These are phyloP conservation scores for Bucorvus abyssinicus DNA, from an alignment of 2,797 vertebrate genomes.

Conservation along the genomic window DNA sequence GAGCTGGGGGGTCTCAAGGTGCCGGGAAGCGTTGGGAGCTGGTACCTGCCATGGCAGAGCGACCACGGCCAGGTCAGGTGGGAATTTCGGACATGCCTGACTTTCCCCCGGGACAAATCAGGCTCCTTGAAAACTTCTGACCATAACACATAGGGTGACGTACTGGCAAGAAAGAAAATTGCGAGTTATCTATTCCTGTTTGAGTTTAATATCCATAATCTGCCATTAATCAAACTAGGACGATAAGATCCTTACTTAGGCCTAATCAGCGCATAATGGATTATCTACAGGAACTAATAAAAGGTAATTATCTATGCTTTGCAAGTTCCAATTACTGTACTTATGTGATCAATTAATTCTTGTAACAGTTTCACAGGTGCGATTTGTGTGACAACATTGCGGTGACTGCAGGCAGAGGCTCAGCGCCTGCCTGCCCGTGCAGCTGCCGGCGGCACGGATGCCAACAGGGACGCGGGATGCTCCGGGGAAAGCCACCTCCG, in stretches of 20 bases:
- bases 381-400: not conserved
- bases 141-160: not conserved
- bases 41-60: fast-evolving
- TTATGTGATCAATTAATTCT: conserved; percentile 67
- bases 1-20: not conserved
- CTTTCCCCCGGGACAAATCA: not conserved
- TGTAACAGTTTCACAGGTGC: conserved; percentile 51
- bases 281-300: conserved; percentile 72
- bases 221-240: conserved; percentile 58
- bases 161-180: not conserved
- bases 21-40: not conserved
- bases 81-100: not conserved
- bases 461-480: not conserved
- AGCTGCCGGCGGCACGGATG: too few relatives aligned
- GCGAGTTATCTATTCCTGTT: conserved; percentile 23
- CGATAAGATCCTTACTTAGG: conserved; percentile 45
- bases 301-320: conserved; percentile 69
- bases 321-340: conserved; percentile 64
- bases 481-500: fast-evolving
- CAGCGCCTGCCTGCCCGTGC: not conserved
- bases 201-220: conserved; percentile 49
- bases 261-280: conserved; percentile 68
- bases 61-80: not conserved
- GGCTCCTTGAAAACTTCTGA: not conserved
- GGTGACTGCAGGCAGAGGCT: not conserved